Evolutionary conservation across 2,888 invertebrate species (phyloP).

Genomic region (Boloria euphrosyne): DNA sequence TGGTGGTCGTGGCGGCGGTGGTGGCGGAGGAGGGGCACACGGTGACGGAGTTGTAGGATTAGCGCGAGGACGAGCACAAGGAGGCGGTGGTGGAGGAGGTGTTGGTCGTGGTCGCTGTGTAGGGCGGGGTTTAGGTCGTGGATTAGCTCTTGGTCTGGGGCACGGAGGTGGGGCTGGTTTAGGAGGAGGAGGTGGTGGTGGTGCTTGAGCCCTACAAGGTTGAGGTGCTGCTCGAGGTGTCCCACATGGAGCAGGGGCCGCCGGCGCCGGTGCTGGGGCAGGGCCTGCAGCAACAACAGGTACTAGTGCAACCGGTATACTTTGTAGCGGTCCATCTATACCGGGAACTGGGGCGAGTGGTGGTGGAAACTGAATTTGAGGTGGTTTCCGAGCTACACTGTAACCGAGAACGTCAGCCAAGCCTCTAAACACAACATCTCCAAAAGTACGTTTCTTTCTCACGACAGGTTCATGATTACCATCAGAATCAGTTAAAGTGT

Average conservation of each 20-base stretch:
- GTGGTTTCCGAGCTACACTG: constrained; percentile 65
- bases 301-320: constrained; percentile 34
- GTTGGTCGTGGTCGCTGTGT: constrained; percentile 50
- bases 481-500: constrained; percentile 52
- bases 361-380: constrained; percentile 67
- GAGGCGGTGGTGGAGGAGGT: constrained; percentile 56
- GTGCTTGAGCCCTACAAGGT: constrained; percentile 44
- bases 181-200: constrained; percentile 45
- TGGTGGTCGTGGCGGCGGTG: constrained; percentile 53
- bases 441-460: constrained; percentile 77
- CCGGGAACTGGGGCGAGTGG: constrained; percentile 73
- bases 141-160: constrained; percentile 47
- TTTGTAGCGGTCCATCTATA: constrained; percentile 65
- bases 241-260: constrained; percentile 26
- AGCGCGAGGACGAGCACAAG: constrained; percentile 65
- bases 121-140: constrained; percentile 46
- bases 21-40: constrained; percentile 54
- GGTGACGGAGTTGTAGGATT: constrained; percentile 64
- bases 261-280: constrained; percentile 15
- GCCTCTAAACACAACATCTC: constrained; percentile 76
- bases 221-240: constrained; percentile 43
- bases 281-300: constrained; percentile 39
- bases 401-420: constrained; percentile 78
- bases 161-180: constrained; percentile 49
- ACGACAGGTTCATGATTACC: constrained; percentile 66